phyloP scores from a whole-genome alignment of 35 echinoderm and acorn worm species.

The Amphiura filiformis region DNA sequence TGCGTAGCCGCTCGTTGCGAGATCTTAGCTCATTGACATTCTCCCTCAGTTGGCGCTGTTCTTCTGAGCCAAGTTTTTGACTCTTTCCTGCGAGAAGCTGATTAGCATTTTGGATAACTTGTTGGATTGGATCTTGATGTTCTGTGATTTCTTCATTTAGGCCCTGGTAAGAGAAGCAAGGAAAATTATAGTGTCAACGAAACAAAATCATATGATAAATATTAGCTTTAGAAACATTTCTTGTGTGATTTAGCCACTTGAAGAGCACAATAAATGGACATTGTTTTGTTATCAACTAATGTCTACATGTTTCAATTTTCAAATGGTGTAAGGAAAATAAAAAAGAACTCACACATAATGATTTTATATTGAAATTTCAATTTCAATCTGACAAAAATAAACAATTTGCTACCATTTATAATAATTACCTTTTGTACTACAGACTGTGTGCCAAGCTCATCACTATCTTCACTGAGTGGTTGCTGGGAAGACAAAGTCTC shows the following conservation, averaged over 20 bases:
- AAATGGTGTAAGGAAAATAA: too few species aligned
- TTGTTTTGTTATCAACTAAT: too few species aligned
- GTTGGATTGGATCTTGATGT: conserved; percentile 85
- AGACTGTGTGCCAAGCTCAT: conserved; percentile 46
- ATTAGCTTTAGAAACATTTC: too few species aligned
- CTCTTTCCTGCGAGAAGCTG: conserved; percentile 56
- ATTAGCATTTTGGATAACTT: conserved; percentile 79
- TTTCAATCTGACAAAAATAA: too few species aligned
- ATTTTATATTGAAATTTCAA: too few species aligned
- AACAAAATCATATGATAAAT: too few species aligned
- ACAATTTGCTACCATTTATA: too few species aligned
- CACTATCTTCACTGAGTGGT: conserved; percentile 53
- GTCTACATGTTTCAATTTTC: too few species aligned
- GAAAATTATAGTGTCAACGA: background rate
- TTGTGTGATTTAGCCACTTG: too few species aligned
- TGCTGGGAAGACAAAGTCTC: conserved; percentile 63
- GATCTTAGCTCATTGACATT: conserved; percentile 62
- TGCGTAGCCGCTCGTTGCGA: conserved; percentile 73
- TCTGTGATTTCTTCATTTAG: conserved; percentile 77
- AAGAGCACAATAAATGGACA: too few species aligned
- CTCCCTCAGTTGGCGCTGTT: conserved; percentile 47
- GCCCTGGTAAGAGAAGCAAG: conserved; percentile 23
- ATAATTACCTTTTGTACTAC: conserved; percentile 79
- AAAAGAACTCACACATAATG: too few species aligned
- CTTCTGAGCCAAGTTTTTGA: conserved; percentile 54